Evolutionary conservation across 2,888 invertebrate species (phyloP).

Genomic region (Lissocephala sabroskyi): DNA sequence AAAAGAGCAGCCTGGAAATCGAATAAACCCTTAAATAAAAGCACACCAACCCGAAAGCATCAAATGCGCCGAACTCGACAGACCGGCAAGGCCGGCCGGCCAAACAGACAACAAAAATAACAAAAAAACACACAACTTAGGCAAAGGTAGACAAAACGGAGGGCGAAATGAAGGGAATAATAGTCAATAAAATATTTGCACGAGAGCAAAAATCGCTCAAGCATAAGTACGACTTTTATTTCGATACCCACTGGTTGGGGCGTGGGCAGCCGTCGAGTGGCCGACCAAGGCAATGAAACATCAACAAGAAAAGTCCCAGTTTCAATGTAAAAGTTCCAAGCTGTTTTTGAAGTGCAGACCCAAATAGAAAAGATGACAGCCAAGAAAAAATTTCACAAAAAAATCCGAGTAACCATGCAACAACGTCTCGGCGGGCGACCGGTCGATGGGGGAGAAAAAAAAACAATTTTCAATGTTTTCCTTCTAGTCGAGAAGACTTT

Average conservation of each 20-base stretch:
- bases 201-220: constrained; percentile 44
- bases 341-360: constrained; percentile 43
- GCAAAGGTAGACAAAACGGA: constrained; percentile 18
- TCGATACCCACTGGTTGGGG: constrained; percentile 21
- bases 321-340: constrained; percentile 14
- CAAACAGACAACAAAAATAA: not conserved
- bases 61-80: no score
- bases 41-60: no score
- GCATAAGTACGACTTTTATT: constrained; percentile 39
- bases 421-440: not conserved
- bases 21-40: constrained; percentile 31
- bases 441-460: constrained; percentile 30
- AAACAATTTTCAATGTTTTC: constrained; percentile 63
- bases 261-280: not conserved
- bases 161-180: constrained; percentile 44
- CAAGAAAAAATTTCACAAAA: constrained; percentile 42
- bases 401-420: constrained; percentile 27
- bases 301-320: constrained; percentile 38
- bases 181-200: constrained; percentile 61
- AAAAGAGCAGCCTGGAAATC: constrained; percentile 13
- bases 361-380: constrained; percentile 38
- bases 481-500: constrained; percentile 57
- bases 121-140: constrained; percentile 16
- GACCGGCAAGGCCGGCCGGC: not conserved
- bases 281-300: constrained; percentile 30